These are phyloP conservation scores for Rhopilema esculentum DNA, from an alignment of 30 jellyfish, hydroid and myxozoan genomes.

Conservation along the genomic window DNA sequence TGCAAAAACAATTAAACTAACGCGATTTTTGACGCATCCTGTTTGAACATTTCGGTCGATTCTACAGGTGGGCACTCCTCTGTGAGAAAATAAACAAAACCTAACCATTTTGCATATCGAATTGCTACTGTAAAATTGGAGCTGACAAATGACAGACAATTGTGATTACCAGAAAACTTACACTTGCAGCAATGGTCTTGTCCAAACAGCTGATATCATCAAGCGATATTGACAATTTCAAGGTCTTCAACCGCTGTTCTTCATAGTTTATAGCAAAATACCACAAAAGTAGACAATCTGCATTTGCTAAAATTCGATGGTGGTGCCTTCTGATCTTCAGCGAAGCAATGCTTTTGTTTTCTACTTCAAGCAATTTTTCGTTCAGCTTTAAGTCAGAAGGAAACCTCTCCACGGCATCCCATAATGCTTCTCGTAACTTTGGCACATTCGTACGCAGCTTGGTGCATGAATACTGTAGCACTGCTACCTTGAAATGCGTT, in stretches of 20 bases:
- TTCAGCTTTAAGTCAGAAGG: conserved; percentile 46
- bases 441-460: conserved; percentile 5
- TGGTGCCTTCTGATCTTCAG: conserved; percentile 50
- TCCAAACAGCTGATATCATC: neutral
- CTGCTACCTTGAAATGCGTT: conserved; percentile 8
- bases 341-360: conserved; percentile 48
- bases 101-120: too few relatives aligned
- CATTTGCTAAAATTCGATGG: conserved; percentile 9
- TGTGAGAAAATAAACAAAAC: too few relatives aligned
- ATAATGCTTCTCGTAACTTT: conserved; percentile 21
- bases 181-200: neutral
- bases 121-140: too few relatives aligned
- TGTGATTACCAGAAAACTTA: neutral
- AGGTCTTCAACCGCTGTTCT: conserved; percentile 22
- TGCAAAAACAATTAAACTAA: too few relatives aligned
- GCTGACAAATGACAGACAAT: too few relatives aligned
- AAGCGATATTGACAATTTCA: neutral
- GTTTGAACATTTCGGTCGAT: too few relatives aligned
- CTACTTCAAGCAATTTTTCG: conserved; percentile 3
- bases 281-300: conserved; percentile 40
- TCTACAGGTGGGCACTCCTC: too few relatives aligned
- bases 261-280: conserved; percentile 59
- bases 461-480: neutral
- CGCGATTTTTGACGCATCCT: too few relatives aligned
- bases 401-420: conserved; percentile 52